A percentile compares a stretch with the other conserved stretches of the same genome.
Conservation (phyloP, 2,113 vertebrate species). For the Naja naja region DNA sequence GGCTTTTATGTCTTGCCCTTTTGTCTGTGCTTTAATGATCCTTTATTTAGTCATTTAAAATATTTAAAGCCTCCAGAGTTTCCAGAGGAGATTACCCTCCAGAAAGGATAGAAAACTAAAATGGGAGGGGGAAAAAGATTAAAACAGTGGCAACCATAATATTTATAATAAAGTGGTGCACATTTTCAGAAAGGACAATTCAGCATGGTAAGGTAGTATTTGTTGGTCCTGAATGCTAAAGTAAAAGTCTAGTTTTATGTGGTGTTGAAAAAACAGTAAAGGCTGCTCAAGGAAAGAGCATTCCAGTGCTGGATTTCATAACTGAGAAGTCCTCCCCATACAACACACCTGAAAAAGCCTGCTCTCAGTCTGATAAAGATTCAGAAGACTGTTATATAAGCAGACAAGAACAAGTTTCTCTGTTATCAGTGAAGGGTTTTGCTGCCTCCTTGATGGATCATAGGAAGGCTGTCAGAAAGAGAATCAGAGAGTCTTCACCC, state of each 20-base stretch:
- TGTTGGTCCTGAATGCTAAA: neutral
- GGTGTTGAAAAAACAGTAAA: neutral
- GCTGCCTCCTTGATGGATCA: neutral
- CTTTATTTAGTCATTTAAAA: neutral
- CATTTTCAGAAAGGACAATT: neutral
- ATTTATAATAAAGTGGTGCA: neutral
- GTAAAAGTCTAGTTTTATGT: neutral
- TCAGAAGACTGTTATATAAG: neutral
- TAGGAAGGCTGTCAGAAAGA: neutral
- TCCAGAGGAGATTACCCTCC: neutral
- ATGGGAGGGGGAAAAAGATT: neutral
- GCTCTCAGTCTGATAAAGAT: neutral
- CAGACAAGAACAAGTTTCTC: neutral
- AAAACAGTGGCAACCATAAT: neutral
- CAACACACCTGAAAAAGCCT: neutral
- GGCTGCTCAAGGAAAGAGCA: neutral
- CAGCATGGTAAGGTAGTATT: neutral
- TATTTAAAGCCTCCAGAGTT: neutral
- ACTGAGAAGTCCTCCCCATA: neutral
- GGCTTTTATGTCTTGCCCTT: neutral
- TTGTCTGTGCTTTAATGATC: neutral
- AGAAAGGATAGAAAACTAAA: neutral
- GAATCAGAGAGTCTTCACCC: neutral
- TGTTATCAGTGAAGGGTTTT: neutral
- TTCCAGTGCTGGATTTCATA: neutral